A percentile compares a stretch with the other conserved stretches of the same genome.
phyloP scores from a whole-genome alignment of 2,113 vertebrate genomes.

The Sinocyclocheilus rhinocerous region DNA sequence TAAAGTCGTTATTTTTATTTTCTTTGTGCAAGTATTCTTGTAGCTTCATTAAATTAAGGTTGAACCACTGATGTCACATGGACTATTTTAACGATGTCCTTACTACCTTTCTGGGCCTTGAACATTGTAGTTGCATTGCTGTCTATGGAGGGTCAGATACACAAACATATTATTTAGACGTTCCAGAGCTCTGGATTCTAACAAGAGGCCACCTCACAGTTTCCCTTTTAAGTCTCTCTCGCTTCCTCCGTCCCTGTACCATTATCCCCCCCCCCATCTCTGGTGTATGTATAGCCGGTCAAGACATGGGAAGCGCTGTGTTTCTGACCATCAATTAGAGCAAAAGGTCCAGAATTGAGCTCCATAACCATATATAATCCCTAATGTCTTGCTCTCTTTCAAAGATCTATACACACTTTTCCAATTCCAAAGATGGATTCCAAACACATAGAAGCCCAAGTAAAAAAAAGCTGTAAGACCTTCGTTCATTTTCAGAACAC shows the following conservation, averaged over 20 bases:
- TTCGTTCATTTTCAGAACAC: no score
- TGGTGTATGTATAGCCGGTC: slow-evolving; percentile 26
- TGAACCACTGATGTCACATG: no score
- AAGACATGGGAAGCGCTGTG: slow-evolving; percentile 21
- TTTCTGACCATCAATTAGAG: slow-evolving; percentile 35
- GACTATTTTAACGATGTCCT: no score
- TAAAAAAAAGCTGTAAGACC: background rate
- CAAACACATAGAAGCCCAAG: background rate
- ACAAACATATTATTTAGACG: slow-evolving; percentile 6
- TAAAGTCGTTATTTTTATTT: no score
- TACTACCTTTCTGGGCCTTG: no score
- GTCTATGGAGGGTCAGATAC: no score
- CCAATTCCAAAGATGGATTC: slow-evolving; percentile 24
- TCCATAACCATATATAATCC: slow-evolving; percentile 5
- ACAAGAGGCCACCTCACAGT: slow-evolving; percentile 35
- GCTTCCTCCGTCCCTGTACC: slow-evolving; percentile 3
- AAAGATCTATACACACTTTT: background rate
- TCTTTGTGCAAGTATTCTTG: no score
- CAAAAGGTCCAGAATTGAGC: background rate
- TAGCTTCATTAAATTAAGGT: no score
- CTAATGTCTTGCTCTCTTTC: slow-evolving; percentile 3
- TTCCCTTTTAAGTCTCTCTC: slow-evolving; percentile 38
- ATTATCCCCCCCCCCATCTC: background rate
- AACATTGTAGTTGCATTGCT: no score
- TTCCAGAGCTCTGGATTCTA: slow-evolving; percentile 34